phyloP scores from a whole-genome alignment of 2,888 invertebrate species.

The Oegoconia quadripuncta region DNA sequence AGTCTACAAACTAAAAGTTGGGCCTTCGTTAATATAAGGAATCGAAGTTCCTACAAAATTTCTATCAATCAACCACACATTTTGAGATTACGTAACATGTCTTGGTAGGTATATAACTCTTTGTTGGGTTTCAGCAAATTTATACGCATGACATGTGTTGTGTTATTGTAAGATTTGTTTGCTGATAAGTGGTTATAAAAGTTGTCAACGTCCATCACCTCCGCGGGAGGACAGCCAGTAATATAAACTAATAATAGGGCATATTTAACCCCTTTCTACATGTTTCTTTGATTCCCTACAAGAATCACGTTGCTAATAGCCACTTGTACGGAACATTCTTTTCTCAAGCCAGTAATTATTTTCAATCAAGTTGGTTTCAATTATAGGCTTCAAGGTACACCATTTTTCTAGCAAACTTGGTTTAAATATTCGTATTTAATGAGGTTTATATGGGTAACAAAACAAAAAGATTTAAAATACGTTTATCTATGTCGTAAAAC shows the following conservation, averaged over 20 bases:
- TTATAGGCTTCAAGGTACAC: slow-evolving; percentile 30
- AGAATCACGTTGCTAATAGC: slow-evolving; percentile 27
- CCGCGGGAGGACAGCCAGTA: slow-evolving; percentile 47
- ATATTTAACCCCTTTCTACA: slow-evolving; percentile 55
- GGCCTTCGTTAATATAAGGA: too few relatives aligned
- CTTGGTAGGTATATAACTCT: too few relatives aligned
- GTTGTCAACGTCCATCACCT: slow-evolving; percentile 56
- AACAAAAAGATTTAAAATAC: slow-evolving; percentile 3
- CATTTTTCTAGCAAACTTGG: neutral
- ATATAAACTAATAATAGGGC: slow-evolving; percentile 68
- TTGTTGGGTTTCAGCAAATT: slow-evolving; percentile 1
- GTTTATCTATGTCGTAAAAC: neutral
- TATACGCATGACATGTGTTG: neutral
- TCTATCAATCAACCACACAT: too few relatives aligned
- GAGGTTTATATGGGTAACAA: too few relatives aligned
- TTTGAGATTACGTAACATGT: too few relatives aligned
- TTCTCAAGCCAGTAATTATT: slow-evolving; percentile 54
- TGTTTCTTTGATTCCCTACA: slow-evolving; percentile 69
- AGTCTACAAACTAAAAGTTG: too few relatives aligned
- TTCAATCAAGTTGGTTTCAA: slow-evolving; percentile 36
- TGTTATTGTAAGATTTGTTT: neutral
- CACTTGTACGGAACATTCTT: slow-evolving; percentile 37
- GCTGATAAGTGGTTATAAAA: slow-evolving; percentile 18
- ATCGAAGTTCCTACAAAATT: too few relatives aligned
- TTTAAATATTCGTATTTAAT: neutral